Evolutionary conservation across 1,140 invertebrate species (phyloP), one percentile per base, ranked within the genome.

Genomic region (Nebria ingens): DNA sequence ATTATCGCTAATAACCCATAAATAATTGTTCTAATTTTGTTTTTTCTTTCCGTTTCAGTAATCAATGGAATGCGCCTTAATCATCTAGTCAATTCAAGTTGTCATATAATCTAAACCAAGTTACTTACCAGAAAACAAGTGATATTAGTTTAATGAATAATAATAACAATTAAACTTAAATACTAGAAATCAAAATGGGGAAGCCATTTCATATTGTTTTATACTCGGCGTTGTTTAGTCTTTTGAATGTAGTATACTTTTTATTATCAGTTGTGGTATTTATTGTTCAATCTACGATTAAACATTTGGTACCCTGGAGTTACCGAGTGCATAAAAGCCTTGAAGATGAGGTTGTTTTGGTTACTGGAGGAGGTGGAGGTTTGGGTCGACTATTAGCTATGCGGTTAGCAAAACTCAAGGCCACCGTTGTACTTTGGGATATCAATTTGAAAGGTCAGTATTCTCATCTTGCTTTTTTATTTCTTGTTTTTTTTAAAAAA

Each of bases 351-450:
- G 73, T 93, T 19, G 86, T 88, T 0, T 70, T 97, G 17, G 81
- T 97, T 38, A 96, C 93, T 1, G 93, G 93, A 11, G 89, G 86
- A 21, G 93, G 90, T 21, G 86, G 87, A 57, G 94, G 93, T 29
- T 78, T 98, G 21, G 94, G 94, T 6, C 79, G 87, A 53, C 71
- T 93, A n/a, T 74, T 96, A 56, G 86, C 90, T 2, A 68, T 84
- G 22, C 78, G 86, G 60, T 79, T 96, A 51, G 87, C 88, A 0
- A 76, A 84, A 62, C 78, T 89, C 29, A 88, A 89, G 55, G 87
- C 87, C 58, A 81, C 76, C 40, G 76, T 97, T 40, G 80, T 97
- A 4, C 73, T 94, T 40, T 96, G 91, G 91, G 94, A 98, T 69
- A 86, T 97, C 42, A 93, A 96, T 70, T 78, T 85, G 70, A 69